Conservation (phyloP, 1,140 invertebrate species). For the Pogonus chalceus region DNA sequence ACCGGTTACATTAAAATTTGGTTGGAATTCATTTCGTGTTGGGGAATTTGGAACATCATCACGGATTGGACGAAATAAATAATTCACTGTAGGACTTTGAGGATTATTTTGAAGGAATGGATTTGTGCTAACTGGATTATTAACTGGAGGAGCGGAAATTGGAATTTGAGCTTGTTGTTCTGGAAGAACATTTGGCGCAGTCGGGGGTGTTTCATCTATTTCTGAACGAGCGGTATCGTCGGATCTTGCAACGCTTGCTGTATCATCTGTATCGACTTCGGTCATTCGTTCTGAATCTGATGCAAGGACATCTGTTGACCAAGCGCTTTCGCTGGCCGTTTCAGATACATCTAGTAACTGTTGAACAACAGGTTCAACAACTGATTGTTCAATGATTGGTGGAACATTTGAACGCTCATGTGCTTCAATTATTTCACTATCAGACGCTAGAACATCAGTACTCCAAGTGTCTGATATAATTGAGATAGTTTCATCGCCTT, state of each 20-base stretch:
- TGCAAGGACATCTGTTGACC: slow-evolving; percentile 93
- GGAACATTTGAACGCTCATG: slow-evolving; percentile 32
- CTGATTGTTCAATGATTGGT: slow-evolving; percentile 24
- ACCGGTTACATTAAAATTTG: slow-evolving; percentile 33
- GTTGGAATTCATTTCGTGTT: slow-evolving; percentile 27
- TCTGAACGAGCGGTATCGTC: slow-evolving; percentile 62
- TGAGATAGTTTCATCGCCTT: slow-evolving; percentile 88
- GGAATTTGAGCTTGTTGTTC: not conserved
- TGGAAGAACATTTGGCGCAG: not conserved
- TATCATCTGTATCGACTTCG: slow-evolving; percentile 77
- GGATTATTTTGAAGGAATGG: not conserved
- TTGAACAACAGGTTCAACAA: slow-evolving; percentile 27
- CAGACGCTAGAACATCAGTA: slow-evolving; percentile 89
- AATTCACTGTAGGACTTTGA: not conserved
- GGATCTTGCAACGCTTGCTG: slow-evolving; percentile 52
- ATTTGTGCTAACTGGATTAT: not conserved
- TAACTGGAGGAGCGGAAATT: not conserved
- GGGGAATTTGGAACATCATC: slow-evolving; percentile 30
- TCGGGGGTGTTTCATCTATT: slow-evolving; percentile 33
- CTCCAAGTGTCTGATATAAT: slow-evolving; percentile 97
- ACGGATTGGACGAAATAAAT: slow-evolving; percentile 36
- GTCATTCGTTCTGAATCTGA: slow-evolving; percentile 88
- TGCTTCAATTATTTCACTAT: slow-evolving; percentile 78
- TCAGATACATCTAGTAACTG: slow-evolving; percentile 64
- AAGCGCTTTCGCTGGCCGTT: slow-evolving; percentile 86